These are phyloP conservation scores for Caenorhabditis latens DNA, from an alignment of 1,140 invertebrate species.

Conservation along the genomic window DNA sequence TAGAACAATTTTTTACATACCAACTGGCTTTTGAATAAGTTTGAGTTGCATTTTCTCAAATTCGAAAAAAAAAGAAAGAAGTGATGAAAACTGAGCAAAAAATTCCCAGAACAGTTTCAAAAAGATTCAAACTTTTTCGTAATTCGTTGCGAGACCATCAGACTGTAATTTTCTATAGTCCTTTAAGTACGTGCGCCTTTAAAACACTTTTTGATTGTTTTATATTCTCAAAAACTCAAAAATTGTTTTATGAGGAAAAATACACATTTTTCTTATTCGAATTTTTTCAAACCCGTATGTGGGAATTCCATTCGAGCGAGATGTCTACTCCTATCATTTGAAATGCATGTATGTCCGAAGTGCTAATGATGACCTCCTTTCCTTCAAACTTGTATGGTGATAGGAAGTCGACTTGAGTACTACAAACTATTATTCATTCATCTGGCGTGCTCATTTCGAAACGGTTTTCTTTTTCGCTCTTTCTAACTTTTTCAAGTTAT, in stretches of 20 bases:
- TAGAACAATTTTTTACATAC: not conserved
- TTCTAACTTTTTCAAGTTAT: slow-evolving; percentile 10
- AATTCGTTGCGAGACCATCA: too few relatives aligned
- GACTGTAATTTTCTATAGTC: not conserved
- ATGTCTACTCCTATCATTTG: not conserved
- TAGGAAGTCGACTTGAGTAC: not conserved
- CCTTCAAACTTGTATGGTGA: not conserved
- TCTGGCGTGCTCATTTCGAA: not conserved
- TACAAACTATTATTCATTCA: slow-evolving; percentile 30
- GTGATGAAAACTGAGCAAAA: not conserved
- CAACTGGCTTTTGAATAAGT: slow-evolving; percentile 26
- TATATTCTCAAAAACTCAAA: not conserved
- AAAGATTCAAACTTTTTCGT: not conserved
- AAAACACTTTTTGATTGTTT: not conserved
- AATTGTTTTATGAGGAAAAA: too few relatives aligned
- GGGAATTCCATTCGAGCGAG: not conserved
- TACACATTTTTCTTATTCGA: not conserved
- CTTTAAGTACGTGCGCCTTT: not conserved
- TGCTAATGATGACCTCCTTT: not conserved
- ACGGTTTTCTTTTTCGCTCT: slow-evolving; percentile 25
- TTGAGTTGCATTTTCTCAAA: not conserved
- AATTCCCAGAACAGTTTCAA: too few relatives aligned
- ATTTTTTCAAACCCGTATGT: not conserved
- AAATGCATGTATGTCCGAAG: slow-evolving; percentile 29
- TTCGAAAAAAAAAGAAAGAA: not conserved